These are phyloP conservation scores for Oikopleura dioica DNA, from an alignment of 23 tunicate genomes.

Conservation along the genomic window DNA sequence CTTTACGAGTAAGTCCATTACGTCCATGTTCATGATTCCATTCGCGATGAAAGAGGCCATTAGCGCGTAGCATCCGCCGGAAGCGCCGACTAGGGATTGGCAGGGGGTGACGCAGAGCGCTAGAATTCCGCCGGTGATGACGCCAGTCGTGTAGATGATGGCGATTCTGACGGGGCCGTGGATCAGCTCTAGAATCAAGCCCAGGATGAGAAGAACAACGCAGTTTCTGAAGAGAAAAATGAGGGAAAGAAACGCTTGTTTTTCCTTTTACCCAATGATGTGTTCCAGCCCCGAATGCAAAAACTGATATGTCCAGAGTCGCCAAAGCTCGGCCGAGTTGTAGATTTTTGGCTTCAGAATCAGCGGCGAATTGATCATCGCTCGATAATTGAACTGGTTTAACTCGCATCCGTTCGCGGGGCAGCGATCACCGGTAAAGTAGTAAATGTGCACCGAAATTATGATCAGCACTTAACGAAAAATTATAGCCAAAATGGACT, in stretches of 20 bases:
- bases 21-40: conserved; percentile 24
- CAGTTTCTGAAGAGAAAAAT: too few species aligned
- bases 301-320: conserved; percentile 79
- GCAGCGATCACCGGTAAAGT: conserved; percentile 1
- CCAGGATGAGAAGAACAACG: conserved; percentile 53
- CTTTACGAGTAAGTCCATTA: neutral
- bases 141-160: conserved; percentile 59
- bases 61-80: conserved; percentile 78
- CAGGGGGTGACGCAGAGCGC: conserved; percentile 9
- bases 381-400: neutral
- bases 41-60: conserved; percentile 67
- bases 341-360: neutral
- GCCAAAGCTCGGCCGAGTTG: conserved; percentile 31
- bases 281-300: conserved; percentile 52
- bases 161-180: conserved; percentile 72
- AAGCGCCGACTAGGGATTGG: conserved; percentile 59
- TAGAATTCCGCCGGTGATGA: conserved; percentile 24
- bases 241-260: too few species aligned
- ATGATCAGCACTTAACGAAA: too few species aligned
- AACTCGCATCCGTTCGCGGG: neutral
- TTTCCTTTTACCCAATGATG: too few species aligned
- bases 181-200: conserved; percentile 80
- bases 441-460: neutral
- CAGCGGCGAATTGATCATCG: neutral
- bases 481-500: too few species aligned